These are phyloP conservation scores for Pangasius krempfi DNA, from an alignment of 2,797 vertebrate genomes.

Conservation along the genomic window DNA sequence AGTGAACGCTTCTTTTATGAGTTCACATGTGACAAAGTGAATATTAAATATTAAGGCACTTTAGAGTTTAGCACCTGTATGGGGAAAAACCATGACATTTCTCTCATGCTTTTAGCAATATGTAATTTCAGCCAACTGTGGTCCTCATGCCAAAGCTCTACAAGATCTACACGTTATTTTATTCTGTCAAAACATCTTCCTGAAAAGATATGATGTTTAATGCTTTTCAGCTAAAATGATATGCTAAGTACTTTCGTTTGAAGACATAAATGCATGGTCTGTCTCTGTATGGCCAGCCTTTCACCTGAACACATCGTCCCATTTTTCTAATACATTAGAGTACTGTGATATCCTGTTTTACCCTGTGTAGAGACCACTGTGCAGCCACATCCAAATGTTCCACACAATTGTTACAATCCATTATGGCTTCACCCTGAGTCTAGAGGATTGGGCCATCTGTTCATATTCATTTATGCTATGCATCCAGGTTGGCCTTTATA, in stretches of 20 bases:
- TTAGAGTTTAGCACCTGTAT: conserved; percentile 43
- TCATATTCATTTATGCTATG: conserved; percentile 34
- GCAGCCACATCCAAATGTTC: conserved; percentile 56
- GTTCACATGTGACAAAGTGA: conserved; percentile 32
- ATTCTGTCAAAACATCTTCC: conserved; percentile 35
- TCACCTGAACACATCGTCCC: background rate
- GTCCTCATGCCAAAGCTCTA: background rate
- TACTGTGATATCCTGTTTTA: conserved; percentile 27
- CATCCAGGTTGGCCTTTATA: conserved; percentile 30
- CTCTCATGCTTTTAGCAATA: conserved; percentile 19
- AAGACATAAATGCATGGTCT: background rate
- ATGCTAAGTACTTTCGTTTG: background rate
- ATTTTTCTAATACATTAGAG: conserved; percentile 25
- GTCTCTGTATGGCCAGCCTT: background rate
- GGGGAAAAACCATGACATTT: conserved; percentile 19
- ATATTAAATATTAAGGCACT: conserved; percentile 35
- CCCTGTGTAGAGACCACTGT: conserved; percentile 42
- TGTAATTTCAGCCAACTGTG: conserved; percentile 4
- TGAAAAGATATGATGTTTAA: conserved; percentile 31
- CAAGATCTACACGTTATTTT: background rate
- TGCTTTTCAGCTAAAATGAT: background rate
- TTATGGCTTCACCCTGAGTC: conserved; percentile 51
- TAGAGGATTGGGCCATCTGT: conserved; percentile 64
- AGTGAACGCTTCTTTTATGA: conserved; percentile 31
- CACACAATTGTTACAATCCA: conserved; percentile 44